Evolutionary conservation across 2,888 invertebrate genomes (phyloP).

Genomic region (Atherix ibis): DNA sequence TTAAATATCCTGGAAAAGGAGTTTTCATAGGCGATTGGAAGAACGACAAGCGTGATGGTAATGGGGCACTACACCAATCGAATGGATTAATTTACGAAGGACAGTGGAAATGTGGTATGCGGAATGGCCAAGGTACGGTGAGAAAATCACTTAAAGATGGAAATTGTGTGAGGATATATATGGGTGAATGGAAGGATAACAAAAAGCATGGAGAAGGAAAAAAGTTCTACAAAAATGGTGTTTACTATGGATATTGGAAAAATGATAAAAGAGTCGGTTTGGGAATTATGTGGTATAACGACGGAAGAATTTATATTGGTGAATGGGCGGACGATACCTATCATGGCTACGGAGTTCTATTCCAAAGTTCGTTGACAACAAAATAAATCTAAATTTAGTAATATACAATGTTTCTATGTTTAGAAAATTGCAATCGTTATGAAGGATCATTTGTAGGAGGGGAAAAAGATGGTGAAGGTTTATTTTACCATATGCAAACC

Average conservation of each 20-base stretch:
- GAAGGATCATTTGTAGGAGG: conserved; percentile 26
- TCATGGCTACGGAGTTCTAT: conserved; percentile 25
- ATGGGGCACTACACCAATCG: conserved; percentile 15
- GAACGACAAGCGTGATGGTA: conserved; percentile 19
- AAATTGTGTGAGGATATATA: conserved; percentile 19
- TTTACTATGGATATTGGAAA: conserved; percentile 26
- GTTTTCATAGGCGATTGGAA: conserved; percentile 22
- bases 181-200: conserved; percentile 24
- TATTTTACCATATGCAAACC: conserved; percentile 25
- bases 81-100: conserved; percentile 25
- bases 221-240: conserved; percentile 22
- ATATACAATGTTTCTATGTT: too few species aligned
- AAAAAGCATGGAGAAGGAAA: conserved; percentile 29
- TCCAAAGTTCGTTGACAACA: conserved; percentile 21
- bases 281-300: conserved; percentile 26
- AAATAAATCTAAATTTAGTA: neutral
- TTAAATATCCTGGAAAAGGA: conserved; percentile 20
- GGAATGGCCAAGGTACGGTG: conserved; percentile 25
- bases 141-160: conserved; percentile 18
- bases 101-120: conserved; percentile 20
- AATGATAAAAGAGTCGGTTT: conserved; percentile 22
- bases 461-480: conserved; percentile 27
- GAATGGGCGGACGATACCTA: conserved; percentile 24
- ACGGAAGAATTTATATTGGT: conserved; percentile 24
- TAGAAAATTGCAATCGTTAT: conserved; percentile 28